Evolutionary conservation across 2,113 vertebrate species (phyloP), one percentile per base, ranked within the genome.

Genomic region (Crotalus horridus): DNA sequence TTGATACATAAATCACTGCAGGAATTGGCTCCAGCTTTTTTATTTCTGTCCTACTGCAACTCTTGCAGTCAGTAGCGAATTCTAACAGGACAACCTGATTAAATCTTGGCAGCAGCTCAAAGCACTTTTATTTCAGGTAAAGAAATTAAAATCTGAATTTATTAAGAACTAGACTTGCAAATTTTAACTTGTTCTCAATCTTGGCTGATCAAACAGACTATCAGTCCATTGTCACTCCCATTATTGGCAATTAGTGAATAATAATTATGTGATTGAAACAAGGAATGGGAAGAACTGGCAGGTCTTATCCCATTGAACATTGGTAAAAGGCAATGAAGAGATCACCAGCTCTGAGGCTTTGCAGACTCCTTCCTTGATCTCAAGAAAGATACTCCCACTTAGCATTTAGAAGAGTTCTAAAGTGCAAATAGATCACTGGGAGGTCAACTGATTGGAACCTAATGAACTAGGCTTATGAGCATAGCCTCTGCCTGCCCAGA

Each of bases 91-190:
- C 85, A 81, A 55, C 54, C 93, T n/a, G 24, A 91, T 95, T 21
- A 93, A 89, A 87, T 94, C 54, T 33, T 96, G 92, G n/a, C 90
- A 93, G 85, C 95, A 89, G 74, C 46, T 91, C 93, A 93, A 91
- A 51, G 11, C 43, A 69, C 92, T 95, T 95, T 95, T 0, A 0
- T 95, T 96, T 69, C 90, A 95, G 91, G 74, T 93, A 95, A 95
- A 93, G 69, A 94, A 95, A 94, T 94, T 85, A 93, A 51, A 94
- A 97, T 89, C 29, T 20, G 4, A 94, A 88, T 93, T 95, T 94
- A 96, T 94, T 92, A 87, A 55, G 64, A 58, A 91, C 88, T 86
- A 46, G 23, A 21, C 88, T 94, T 95, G 15, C 85, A 92, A 1
- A 91, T 51, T 90, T 26, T 89, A 61, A 55, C 1, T 1, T 93